These are phyloP conservation scores for Ctenicera cuprea DNA, from an alignment of 2,888 invertebrate genomes.

Conservation along the genomic window DNA sequence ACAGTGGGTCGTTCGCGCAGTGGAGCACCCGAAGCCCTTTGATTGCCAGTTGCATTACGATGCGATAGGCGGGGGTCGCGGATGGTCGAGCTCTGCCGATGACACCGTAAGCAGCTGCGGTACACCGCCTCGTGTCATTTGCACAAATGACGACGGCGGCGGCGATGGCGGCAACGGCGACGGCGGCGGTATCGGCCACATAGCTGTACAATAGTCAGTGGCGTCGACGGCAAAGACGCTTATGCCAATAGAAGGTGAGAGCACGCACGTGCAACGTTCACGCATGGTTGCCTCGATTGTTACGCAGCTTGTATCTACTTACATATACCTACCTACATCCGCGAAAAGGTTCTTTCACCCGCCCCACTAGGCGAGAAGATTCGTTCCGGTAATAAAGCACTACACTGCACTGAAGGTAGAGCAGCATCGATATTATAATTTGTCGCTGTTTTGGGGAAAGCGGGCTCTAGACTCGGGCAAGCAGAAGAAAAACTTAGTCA, in stretches of 20 bases:
- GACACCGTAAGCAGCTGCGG: conserved; percentile 52
- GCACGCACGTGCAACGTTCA: conserved; percentile 45
- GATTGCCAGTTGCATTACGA: conserved; percentile 47
- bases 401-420: conserved; percentile 61
- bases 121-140: conserved; percentile 50
- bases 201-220: conserved; percentile 39
- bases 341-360: conserved; percentile 31
- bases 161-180: conserved; percentile 23
- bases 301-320: conserved; percentile 47
- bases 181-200: conserved; percentile 6
- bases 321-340: conserved; percentile 41
- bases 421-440: conserved; percentile 72
- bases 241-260: conserved; percentile 39
- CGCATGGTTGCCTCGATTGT: conserved; percentile 42
- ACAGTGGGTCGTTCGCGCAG: conserved; percentile 34
- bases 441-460: conserved; percentile 70
- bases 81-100: conserved; percentile 49
- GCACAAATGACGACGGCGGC: conserved; percentile 44
- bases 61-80: conserved; percentile 38
- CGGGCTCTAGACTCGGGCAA: conserved; percentile 68
- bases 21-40: conserved; percentile 41
- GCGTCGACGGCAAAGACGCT: conserved; percentile 29
- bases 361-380: conserved; percentile 32
- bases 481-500: conserved; percentile 72
- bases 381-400: conserved; percentile 46